Evolutionary conservation across 2,113 vertebrate species (phyloP).

Genomic region (Megaceryle maxima): DNA sequence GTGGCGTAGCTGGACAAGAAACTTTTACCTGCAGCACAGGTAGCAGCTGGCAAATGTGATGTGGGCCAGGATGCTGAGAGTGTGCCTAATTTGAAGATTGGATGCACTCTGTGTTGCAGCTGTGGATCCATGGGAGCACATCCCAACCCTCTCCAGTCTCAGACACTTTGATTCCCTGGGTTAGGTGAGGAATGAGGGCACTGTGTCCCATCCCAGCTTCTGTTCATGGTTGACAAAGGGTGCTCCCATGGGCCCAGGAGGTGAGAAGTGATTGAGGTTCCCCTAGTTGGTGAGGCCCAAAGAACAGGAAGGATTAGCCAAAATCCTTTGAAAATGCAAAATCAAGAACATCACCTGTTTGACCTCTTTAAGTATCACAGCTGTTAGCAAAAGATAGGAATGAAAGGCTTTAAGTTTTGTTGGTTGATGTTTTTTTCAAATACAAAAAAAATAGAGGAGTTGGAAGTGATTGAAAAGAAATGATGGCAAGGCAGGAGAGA

Average conservation of each 20-base stretch:
- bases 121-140: neutral
- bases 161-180: neutral
- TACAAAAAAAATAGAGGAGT: neutral
- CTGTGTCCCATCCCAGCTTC: neutral
- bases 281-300: neutral
- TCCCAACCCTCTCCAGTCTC: neutral
- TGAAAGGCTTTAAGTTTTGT: neutral
- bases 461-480: neutral
- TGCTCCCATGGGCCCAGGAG: neutral
- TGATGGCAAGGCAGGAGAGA: neutral
- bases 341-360: neutral
- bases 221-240: fast-evolving
- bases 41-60: neutral
- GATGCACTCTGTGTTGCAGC: neutral
- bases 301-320: neutral
- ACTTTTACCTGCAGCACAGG: neutral
- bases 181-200: neutral
- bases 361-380: neutral
- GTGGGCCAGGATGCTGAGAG: neutral
- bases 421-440: neutral
- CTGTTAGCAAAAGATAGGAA: neutral
- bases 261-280: neutral
- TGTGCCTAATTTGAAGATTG: neutral
- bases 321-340: neutral
- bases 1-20: neutral